Conservation (phyloP, 2,113 vertebrate genomes). For the Galeopterus variegatus region DNA sequence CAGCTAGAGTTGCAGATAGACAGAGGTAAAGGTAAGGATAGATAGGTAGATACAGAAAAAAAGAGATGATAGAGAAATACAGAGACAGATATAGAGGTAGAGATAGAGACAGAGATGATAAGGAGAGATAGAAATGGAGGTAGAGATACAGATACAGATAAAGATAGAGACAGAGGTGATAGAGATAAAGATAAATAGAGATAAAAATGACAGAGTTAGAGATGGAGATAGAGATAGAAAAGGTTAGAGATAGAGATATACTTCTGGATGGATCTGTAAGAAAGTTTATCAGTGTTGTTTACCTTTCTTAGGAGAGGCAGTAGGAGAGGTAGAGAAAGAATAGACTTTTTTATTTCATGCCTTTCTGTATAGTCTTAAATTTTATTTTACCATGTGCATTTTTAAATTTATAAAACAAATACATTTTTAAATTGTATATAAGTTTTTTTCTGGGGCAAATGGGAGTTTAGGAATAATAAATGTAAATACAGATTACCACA, state of each 20-base stretch:
- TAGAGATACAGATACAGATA: too few relatives aligned
- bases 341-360: background rate
- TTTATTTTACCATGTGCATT: background rate
- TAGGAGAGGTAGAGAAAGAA: background rate
- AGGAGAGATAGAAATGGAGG: background rate
- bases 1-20: too few relatives aligned
- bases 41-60: background rate
- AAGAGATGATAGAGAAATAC: too few relatives aligned
- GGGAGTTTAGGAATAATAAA: background rate
- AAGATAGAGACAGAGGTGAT: background rate
- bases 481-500: background rate
- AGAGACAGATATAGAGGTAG: too few relatives aligned
- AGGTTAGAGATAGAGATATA: background rate
- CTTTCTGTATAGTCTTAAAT: conserved; percentile 34
- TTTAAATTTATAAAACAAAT: conserved; percentile 55
- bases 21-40: too few relatives aligned
- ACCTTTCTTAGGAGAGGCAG: background rate
- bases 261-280: background rate
- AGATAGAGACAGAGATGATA: background rate
- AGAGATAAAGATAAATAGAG: background rate
- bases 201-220: background rate
- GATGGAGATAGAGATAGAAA: background rate
- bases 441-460: background rate
- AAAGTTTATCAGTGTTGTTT: background rate
- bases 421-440: background rate